Percentiles rank a stretch among this genome's conserved stretches.
These are phyloP conservation scores for sheep (Ovis aries) DNA, from an alignment of 2,113 vertebrate genomes.

Conservation along the genomic window ARS-UI_Ramb_v3.0 NC_056057.1:114590501-114591000, in stretches of 20 bases:
- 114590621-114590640: neutral
- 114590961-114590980: neutral
- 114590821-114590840: neutral
- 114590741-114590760: neutral
- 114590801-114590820: neutral
- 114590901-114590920: neutral
- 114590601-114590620: neutral
- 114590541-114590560: neutral
- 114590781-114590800: neutral
- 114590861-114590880: neutral
- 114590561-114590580: neutral
- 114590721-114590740: too few species aligned
- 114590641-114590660: neutral
- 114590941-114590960: neutral
- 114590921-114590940: neutral
- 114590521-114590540: neutral
- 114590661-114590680: neutral
- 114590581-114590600: rapidly evolving
- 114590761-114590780: neutral
- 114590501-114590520: neutral
- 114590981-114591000: neutral
- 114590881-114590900: neutral
- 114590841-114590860: too few species aligned
- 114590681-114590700: neutral
- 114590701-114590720: neutral